Evolutionary conservation across 2,888 invertebrate genomes (phyloP), one percentile per base, ranked within the genome.

Genomic region (Globia sparganii): DNA sequence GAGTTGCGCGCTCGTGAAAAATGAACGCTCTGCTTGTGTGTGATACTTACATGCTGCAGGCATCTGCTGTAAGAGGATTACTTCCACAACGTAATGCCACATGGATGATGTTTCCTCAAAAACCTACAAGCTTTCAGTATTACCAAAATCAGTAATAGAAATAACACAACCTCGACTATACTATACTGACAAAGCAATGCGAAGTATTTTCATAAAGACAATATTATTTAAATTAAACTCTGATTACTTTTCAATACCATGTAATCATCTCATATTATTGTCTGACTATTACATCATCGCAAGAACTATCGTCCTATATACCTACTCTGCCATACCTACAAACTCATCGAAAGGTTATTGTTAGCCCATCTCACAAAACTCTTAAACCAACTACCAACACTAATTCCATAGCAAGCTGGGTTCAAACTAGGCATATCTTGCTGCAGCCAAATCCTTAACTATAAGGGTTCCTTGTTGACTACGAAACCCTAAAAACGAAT

Each of bases 31-130:
- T 21, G 40, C 40, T 31, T 11, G 43, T 62, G 43, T 40, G 21
- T 34, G 9, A 28, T 34, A 37, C 31, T 21, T 2, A 31, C 53
- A 25, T 11, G 58, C 34, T 71, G 31, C 65, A 65, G 15, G n/a
- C 11, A 43, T 15, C 34, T 34, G 11, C 61, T 28, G 28, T 56
- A n/a, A 72, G 37, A 78, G n/a, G 66, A 66, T 67, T 67, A 71
- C 37, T 18, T 34, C 21, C 58, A 40, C 15, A 34, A 69, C 69
- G 40, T 65, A 21, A n/a, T 31, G n/a, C 28, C 56, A 37, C 18
- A 53, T 25, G 25, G 13, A 37, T 15, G 9, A 62, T 37, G 25
- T 25, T 64, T 53, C 31, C n/a, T n/a, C 15, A 46, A 43, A 21
- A 43, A 9, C 25, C 21, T 15, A n/a, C 6, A 71, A 31, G 28